Percentiles rank a stretch among this genome's conserved stretches.
These are phyloP conservation scores for Albula goreensis DNA, from an alignment of 2,113 vertebrate genomes.

Conservation along the genomic window DNA sequence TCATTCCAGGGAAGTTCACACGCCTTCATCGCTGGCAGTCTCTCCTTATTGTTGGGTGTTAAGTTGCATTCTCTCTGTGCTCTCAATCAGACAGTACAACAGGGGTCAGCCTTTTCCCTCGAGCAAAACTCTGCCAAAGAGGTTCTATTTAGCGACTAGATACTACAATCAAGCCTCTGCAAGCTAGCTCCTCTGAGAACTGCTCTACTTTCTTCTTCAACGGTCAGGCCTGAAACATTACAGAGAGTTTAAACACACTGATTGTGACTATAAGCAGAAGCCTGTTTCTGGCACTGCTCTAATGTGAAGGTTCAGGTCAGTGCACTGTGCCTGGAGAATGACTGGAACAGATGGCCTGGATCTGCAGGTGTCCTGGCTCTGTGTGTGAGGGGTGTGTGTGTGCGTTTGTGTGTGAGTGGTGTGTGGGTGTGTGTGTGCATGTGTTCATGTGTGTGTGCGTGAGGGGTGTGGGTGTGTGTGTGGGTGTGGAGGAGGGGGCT, in stretches of 20 bases:
- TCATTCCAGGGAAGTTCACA: background rate
- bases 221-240: background rate
- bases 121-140: slow-evolving; percentile 3
- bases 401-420: background rate
- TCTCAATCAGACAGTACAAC: background rate
- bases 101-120: background rate
- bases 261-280: background rate
- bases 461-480: background rate
- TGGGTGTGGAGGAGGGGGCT: background rate
- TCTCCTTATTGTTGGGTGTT: background rate
- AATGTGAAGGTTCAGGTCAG: background rate
- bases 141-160: background rate
- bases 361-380: slow-evolving; percentile 5
- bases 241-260: background rate
- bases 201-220: background rate
- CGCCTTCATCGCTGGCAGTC: background rate
- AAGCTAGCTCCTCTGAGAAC: background rate
- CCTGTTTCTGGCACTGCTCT: background rate
- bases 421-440: background rate
- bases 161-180: background rate
- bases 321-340: background rate
- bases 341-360: background rate
- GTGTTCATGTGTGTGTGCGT: background rate
- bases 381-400: background rate
- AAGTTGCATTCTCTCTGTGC: background rate